These are phyloP conservation scores for Noctilio leporinus DNA, from an alignment of 2,113 vertebrate species.

Conservation along the genomic window DNA sequence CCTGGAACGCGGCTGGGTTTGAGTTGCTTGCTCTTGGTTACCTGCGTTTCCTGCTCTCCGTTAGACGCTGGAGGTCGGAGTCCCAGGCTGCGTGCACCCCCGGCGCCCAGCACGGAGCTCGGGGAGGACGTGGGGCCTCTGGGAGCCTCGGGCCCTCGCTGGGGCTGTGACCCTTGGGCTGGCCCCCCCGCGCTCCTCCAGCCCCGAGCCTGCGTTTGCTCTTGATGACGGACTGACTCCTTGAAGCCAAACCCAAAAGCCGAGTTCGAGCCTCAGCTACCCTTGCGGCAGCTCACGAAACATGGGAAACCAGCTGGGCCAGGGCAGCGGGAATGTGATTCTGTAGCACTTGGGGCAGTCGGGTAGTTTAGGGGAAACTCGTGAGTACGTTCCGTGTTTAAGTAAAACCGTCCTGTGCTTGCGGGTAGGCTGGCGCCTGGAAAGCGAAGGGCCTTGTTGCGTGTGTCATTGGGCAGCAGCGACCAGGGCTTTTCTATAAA, in stretches of 20 bases:
- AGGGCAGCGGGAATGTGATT: neutral
- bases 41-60: neutral
- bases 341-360: neutral
- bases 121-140: rapidly evolving
- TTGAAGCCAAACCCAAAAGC: neutral
- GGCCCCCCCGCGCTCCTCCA: neutral
- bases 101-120: neutral
- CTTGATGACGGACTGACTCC: neutral
- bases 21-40: neutral
- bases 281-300: neutral
- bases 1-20: neutral
- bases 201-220: neutral
- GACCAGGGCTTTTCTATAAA: neutral
- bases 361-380: neutral
- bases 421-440: neutral
- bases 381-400: neutral
- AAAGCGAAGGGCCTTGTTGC: neutral
- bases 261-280: neutral
- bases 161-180: neutral
- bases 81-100: neutral
- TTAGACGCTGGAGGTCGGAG: neutral
- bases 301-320: neutral
- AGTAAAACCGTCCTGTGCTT: neutral
- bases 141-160: neutral
- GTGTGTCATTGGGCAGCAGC: neutral